Evolutionary conservation across 2,113 vertebrate genomes (phyloP), one percentile per base, ranked within the genome.

Genomic region (Neogobius melanostomus): DNA sequence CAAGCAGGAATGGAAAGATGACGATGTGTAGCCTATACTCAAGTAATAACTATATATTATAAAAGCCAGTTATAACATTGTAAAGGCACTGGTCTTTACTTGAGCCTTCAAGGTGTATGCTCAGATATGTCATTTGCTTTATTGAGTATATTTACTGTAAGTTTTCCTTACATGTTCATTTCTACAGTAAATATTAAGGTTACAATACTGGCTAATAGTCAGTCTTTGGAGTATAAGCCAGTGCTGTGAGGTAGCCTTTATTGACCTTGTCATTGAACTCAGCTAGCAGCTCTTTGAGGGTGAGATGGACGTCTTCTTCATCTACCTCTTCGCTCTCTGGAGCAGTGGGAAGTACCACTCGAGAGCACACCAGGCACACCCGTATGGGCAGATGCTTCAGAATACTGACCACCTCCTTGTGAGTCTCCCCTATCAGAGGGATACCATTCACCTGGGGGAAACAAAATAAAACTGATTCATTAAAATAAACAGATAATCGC

Each of bases 371-470:
- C 89, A 97, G 86, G 71, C 90, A 95, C 28, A 97, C 94, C 5
- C 74, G 82, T 83, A 95, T 45, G 3, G 97, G 95, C 56, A 96
- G 87, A 56, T 96, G 95, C 86, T 96, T 97, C 77, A 98, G 89
- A 79, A 97, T 92, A 83, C 75, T 93, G 68, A 97, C 92, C 53
- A 96, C 97, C 84, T 98, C 95, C 73, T 96, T 95, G 72, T 97
- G 95, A 66, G 91, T 95, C 90, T 96, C 93, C 52, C 96, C 96
- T 79, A 97, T 93, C 11, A 98, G 89, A 83, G 94, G 93, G 67
- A 94, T 92, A 44, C 95, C 94, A 82, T 98, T 99, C 76, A 97
- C 95, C 97, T 98, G 74, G 48, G 21, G 44, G 52, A 46, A 28
- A 15, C 5, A n/a, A 1, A 8, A 45, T n/a, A 14, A n/a, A 44